Conservation (phyloP, 2,797 vertebrate species). For the Myotis findleyi region DNA sequence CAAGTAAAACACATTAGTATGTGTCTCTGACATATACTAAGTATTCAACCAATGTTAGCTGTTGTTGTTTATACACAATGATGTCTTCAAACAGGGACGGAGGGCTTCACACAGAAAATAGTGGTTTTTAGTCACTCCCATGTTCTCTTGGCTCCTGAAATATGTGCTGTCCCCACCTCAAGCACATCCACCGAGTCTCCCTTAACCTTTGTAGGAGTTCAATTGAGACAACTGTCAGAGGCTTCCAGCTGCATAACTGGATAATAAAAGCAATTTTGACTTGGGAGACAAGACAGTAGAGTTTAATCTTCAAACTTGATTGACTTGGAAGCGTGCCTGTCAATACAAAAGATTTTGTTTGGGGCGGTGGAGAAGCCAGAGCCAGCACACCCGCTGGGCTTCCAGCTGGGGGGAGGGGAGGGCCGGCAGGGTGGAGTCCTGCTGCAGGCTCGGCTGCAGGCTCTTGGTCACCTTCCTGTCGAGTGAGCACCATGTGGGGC, state of each 20-base stretch:
- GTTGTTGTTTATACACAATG: fast-evolving
- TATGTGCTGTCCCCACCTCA: neutral
- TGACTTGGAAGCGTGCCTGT: slow-evolving; percentile 89
- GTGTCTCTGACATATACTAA: neutral
- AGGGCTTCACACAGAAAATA: neutral
- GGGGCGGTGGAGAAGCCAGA: slow-evolving; percentile 90
- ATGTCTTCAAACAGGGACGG: neutral
- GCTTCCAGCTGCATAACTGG: neutral
- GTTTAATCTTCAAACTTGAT: slow-evolving; percentile 90
- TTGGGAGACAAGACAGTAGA: neutral
- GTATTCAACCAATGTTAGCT: neutral
- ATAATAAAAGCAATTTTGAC: neutral
- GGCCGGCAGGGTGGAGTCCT: slow-evolving; percentile 90
- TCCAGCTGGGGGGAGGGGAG: slow-evolving; percentile 83
- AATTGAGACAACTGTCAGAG: neutral
- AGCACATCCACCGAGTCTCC: neutral
- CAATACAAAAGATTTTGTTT: slow-evolving; percentile 89
- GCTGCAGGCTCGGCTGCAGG: slow-evolving; percentile 91
- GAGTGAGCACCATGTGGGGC: slow-evolving; percentile 93
- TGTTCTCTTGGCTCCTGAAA: neutral
- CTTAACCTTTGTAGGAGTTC: neutral
- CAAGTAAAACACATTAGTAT: neutral
- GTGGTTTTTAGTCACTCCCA: neutral
- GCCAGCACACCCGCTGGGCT: slow-evolving; percentile 88
- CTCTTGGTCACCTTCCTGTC: slow-evolving; percentile 87